phyloP scores from a whole-genome alignment of 2,797 vertebrate species.

The Tokudaia tokunoshimensis region DNA sequence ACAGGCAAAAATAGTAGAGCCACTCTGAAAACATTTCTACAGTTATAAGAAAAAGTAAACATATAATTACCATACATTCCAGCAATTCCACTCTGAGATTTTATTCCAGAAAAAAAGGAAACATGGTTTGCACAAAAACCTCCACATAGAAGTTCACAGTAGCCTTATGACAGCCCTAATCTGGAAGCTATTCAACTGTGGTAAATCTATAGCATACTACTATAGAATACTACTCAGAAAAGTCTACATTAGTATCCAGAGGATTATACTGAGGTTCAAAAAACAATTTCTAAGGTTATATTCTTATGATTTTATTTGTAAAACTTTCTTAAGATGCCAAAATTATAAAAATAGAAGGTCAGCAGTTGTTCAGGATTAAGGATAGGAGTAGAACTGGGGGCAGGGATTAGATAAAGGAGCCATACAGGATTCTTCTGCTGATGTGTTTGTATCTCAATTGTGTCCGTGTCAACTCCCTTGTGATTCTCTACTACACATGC shows the following conservation, averaged over 20 bases:
- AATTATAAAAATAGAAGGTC: constrained; percentile 44
- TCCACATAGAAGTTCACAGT: constrained; percentile 33
- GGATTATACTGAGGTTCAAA: constrained; percentile 33
- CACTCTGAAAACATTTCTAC: constrained; percentile 35
- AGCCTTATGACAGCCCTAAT: constrained; percentile 33
- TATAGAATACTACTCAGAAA: constrained; percentile 45
- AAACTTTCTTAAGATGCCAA: constrained; percentile 40
- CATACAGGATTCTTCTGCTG: background rate
- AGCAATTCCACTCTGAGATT: constrained; percentile 9
- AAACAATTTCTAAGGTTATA: background rate
- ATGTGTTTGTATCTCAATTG: background rate
- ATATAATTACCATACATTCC: background rate
- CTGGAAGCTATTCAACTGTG: constrained; percentile 41
- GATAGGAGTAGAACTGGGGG: background rate
- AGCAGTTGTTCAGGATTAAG: constrained; percentile 28
- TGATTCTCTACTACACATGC: background rate
- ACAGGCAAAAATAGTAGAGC: background rate
- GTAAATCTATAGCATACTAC: background rate
- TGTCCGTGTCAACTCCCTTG: constrained; percentile 30
- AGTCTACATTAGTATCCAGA: background rate
- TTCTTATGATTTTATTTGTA: constrained; percentile 21
- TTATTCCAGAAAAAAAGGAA: constrained; percentile 50
- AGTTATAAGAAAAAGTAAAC: constrained; percentile 48
- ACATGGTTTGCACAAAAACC: background rate
- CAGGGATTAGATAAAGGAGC: background rate